These are phyloP conservation scores for Zapus hudsonius DNA, from an alignment of 2,113 vertebrate species.

Conservation along the genomic window DNA sequence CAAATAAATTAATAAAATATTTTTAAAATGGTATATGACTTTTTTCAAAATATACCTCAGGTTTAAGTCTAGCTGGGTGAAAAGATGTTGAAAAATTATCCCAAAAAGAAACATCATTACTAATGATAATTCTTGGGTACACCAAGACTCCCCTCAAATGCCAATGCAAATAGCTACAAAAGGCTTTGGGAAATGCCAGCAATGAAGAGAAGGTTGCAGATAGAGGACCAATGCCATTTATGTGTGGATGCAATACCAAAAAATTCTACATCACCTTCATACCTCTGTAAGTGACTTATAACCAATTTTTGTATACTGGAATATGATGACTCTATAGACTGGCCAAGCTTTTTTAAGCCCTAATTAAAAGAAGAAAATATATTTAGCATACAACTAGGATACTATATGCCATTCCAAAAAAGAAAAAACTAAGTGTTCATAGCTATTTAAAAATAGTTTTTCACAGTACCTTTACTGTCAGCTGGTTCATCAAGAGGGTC, in stretches of 20 bases:
- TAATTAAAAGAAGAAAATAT: constrained; percentile 78
- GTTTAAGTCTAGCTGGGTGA: background rate
- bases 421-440: background rate
- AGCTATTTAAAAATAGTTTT: constrained; percentile 9
- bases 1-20: too few species aligned
- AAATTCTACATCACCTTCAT: background rate
- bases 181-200: background rate
- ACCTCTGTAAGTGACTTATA: constrained; percentile 99
- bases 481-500: constrained; percentile 96
- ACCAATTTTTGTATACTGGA: constrained; percentile 98
- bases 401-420: background rate
- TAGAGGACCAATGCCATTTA: background rate
- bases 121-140: background rate
- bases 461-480: constrained; percentile 94
- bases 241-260: background rate
- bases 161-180: background rate
- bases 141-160: background rate
- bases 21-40: background rate
- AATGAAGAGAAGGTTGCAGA: background rate
- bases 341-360: constrained; percentile 98
- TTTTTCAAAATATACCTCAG: constrained; percentile 13
- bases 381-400: constrained; percentile 46
- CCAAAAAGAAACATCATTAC: background rate
- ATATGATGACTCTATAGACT: constrained; percentile 98
- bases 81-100: background rate